A percentile compares a stretch with the other conserved stretches of the same genome.
Evolutionary conservation across 2,888 invertebrate species (phyloP).

Genomic region (Drosophila subquinaria): DNA sequence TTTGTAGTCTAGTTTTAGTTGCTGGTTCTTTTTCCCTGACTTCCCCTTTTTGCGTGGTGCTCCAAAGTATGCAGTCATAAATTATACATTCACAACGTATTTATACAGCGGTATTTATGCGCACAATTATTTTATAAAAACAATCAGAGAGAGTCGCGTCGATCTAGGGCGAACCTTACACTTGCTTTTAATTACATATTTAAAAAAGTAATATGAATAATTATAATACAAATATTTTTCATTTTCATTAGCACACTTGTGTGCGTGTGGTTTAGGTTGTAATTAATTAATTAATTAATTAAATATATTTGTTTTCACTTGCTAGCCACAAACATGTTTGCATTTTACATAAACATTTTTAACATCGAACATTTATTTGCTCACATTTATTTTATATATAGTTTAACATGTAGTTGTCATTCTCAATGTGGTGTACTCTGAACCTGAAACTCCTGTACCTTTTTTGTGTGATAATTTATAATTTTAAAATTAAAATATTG

Average conservation of each 20-base stretch:
- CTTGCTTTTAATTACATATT: conserved; percentile 33
- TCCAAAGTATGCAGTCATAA: conserved; percentile 21
- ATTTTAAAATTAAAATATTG: conserved; percentile 1
- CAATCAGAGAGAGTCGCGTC: background rate
- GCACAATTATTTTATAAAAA: conserved; percentile 9
- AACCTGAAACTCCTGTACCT: conserved; percentile 1
- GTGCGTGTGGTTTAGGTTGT: conserved; percentile 34
- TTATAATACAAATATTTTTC: conserved; percentile 15
- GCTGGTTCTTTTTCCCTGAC: conserved; percentile 7
- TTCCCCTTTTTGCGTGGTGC: background rate
- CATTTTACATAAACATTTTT: conserved; percentile 52
- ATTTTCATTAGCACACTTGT: conserved; percentile 31
- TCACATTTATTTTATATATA: conserved; percentile 30
- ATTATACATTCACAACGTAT: conserved; percentile 13
- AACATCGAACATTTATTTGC: conserved; percentile 27
- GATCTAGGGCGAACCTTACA: conserved; percentile 8
- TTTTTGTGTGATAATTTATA: conserved; percentile 9
- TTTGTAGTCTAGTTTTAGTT: conserved; percentile 38
- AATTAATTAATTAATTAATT: conserved; percentile 56
- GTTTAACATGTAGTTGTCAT: conserved; percentile 52
- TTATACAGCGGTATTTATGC: conserved; percentile 19
- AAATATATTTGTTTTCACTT: conserved; percentile 40
- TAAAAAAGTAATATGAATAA: conserved; percentile 9
- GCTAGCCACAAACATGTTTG: conserved; percentile 59
- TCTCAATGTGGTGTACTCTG: conserved; percentile 33